Conservation (phyloP, 2,797 vertebrate genomes). For the Myotis pilosus region DNA sequence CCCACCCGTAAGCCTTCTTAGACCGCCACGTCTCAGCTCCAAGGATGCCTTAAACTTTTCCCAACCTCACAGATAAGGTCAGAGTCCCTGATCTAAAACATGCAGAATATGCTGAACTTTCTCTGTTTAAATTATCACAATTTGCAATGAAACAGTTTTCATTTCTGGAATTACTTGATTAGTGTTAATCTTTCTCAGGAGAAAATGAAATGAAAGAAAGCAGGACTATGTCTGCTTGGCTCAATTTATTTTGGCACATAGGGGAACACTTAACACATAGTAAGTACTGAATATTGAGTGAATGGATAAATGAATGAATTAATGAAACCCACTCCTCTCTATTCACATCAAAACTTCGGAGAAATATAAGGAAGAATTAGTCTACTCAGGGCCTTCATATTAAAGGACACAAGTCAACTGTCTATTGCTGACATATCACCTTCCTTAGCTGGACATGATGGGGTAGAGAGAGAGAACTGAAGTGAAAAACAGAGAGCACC, state of each 20-base stretch:
- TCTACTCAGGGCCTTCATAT: neutral
- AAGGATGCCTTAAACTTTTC: neutral
- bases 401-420: neutral
- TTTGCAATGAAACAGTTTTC: neutral
- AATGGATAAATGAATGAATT: neutral
- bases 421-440: neutral
- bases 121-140: neutral
- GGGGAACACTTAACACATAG: neutral
- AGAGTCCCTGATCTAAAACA: neutral
- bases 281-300: neutral
- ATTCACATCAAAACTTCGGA: neutral
- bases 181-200: neutral
- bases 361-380: neutral
- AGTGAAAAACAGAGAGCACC: neutral
- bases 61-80: neutral
- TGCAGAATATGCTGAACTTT: neutral
- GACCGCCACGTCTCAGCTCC: neutral
- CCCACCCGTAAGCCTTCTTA: neutral
- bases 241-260: neutral
- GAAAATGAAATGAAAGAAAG: neutral
- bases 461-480: neutral
- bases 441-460: neutral
- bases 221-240: neutral
- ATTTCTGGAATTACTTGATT: neutral
- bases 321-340: neutral